Evolutionary conservation across 1,140 invertebrate genomes (phyloP).

Genomic region (Adoxophyes honmai): DNA sequence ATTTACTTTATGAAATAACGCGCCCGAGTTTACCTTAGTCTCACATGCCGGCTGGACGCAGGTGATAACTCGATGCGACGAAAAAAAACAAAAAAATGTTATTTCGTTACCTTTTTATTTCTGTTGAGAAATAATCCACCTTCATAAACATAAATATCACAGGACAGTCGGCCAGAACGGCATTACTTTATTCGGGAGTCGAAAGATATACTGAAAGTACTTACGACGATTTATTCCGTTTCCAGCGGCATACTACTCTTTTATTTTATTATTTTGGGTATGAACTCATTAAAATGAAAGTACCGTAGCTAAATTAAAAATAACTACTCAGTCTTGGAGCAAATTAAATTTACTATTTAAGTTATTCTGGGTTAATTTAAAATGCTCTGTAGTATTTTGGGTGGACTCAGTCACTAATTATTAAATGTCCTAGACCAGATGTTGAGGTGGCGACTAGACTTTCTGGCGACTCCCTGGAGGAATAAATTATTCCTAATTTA

Average conservation of each 20-base stretch:
- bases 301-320: background rate
- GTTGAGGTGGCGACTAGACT: too few species aligned
- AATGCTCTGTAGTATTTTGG: background rate
- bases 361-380: conserved; percentile 5
- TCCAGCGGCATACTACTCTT: too few species aligned
- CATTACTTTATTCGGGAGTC: conserved; percentile 1
- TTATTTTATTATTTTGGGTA: background rate
- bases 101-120: conserved; percentile 27
- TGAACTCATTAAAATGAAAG: background rate
- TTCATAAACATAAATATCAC: conserved; percentile 17
- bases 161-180: conserved; percentile 2
- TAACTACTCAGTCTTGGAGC: background rate
- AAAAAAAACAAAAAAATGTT: conserved; percentile 56
- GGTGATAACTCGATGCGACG: conserved; percentile 55
- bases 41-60: conserved; percentile 55
- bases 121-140: conserved; percentile 16
- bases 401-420: background rate
- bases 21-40: conserved; percentile 57
- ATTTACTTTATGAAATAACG: conserved; percentile 77
- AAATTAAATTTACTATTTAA: background rate
- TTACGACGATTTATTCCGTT: too few species aligned
- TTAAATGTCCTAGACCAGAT: background rate
- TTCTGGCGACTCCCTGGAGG: too few species aligned
- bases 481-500: too few species aligned
- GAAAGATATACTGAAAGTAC: background rate